phyloP scores from a whole-genome alignment of 2,888 invertebrate genomes.

The Catocala fraxini region DNA sequence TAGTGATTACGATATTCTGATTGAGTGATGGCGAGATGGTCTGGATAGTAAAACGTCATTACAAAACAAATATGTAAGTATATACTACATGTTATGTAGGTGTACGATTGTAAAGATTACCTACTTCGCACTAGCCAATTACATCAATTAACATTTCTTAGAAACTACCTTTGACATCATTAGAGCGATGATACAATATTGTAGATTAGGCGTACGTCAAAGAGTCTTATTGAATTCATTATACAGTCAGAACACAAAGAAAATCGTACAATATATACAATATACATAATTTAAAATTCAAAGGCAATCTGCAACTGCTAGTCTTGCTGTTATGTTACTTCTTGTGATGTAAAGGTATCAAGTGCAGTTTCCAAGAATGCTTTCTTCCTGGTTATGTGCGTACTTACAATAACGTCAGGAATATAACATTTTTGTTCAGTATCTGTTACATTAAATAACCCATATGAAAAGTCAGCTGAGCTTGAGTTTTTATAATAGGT shows the following conservation, averaged over 20 bases:
- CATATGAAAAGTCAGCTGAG: too few species aligned
- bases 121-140: constrained; percentile 52
- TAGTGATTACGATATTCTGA: too few species aligned
- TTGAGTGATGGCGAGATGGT: too few species aligned
- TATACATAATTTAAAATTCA: constrained; percentile 16
- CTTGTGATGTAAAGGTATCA: constrained; percentile 39
- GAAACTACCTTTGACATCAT: constrained; percentile 44
- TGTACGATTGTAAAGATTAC: constrained; percentile 26
- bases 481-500: too few species aligned
- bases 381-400: constrained; percentile 17
- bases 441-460: too few species aligned
- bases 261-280: constrained; percentile 18
- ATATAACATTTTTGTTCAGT: too few species aligned
- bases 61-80: too few species aligned
- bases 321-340: constrained; percentile 25
- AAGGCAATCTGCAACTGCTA: constrained; percentile 21
- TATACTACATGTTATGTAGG: too few species aligned
- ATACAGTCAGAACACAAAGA: constrained; percentile 17
- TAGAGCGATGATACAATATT: constrained; percentile 47
- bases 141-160: constrained; percentile 55
- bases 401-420: not conserved
- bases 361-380: constrained; percentile 32
- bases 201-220: constrained; percentile 33
- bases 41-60: too few species aligned
- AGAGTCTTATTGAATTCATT: constrained; percentile 25